Evolutionary conservation across 2,113 vertebrate genomes (phyloP).

Genomic region (Rattus rattus): DNA sequence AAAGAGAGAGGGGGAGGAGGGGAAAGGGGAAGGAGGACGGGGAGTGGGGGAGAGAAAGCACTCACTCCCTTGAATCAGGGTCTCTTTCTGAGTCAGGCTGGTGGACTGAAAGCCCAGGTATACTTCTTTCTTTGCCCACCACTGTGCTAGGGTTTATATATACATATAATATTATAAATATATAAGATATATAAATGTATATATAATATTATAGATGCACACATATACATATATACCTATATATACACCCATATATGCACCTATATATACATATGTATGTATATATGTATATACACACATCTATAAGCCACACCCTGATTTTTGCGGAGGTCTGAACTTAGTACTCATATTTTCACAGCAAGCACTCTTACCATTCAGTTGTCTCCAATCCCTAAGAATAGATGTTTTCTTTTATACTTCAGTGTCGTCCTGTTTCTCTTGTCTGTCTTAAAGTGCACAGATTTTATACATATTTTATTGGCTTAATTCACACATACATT

Average conservation of each 20-base stretch:
- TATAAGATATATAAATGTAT: too few species aligned
- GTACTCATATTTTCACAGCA: not conserved
- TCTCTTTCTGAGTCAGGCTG: not conserved
- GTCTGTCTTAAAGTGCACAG: not conserved
- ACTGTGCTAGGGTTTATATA: not conserved
- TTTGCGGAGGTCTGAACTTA: not conserved
- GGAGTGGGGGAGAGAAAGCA: not conserved
- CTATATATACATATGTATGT: too few species aligned
- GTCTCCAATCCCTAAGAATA: not conserved
- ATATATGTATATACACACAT: not conserved
- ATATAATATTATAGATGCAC: too few species aligned
- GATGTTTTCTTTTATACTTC: not conserved
- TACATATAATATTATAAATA: too few species aligned
- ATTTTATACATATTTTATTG: not conserved
- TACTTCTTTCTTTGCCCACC: not conserved
- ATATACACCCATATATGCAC: too few species aligned
- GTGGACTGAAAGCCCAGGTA: not conserved
- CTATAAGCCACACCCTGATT: not conserved
- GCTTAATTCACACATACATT: not conserved
- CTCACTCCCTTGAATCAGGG: not conserved
- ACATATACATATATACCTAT: too few species aligned
- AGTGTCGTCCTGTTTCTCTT: not conserved
- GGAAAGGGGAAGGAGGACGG: not conserved
- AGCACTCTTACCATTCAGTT: not conserved
- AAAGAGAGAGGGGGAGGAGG: not conserved